Evolutionary conservation across 2,888 invertebrate species (phyloP), one percentile per base, ranked within the genome.

Genomic region (Pristionchus entomophagus): DNA sequence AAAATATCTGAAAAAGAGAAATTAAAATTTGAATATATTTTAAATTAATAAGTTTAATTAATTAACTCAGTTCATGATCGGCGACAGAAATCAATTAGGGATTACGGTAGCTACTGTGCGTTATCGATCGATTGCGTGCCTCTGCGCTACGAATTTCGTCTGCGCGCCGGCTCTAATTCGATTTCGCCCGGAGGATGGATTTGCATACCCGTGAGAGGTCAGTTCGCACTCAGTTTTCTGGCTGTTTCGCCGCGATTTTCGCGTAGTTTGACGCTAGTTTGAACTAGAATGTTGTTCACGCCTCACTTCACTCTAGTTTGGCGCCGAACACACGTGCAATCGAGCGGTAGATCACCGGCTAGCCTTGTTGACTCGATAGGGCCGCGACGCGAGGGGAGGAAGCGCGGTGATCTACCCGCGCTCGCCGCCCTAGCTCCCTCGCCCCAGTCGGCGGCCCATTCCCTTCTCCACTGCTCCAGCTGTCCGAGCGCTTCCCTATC

Each of bases 361-460:
- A 73, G 38, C 73, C 41, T n/a, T n/a, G 45, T 26, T n/a, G 73
- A 45, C 32, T 12, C n/a, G 41, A 38, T 38, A 41, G 73, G 14
- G 73, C 10, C 6, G 45, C 14, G 45, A 45, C 8, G 45, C 45
- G 14, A 73, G 73, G 41, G 65, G n/a, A 73, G 73, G 14, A 41
- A 45, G 73, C 14, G 73, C n/a, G 26, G 12, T 73, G 73, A 73
- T 73, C 73, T 73, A 73, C 73, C 69, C 41, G 10, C 73, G 73
- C 73, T 22, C 73, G 22, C 38, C 41, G n/a, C 73, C 45, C n/a
- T 29, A 1, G 19, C 10, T 73, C 73, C 8, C 65, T 65, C 5
- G 35, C 35, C 35, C 17, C 73, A n/a, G n/a, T n/a, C n/a, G n/a
- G n/a, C n/a, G n/a, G n/a, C 73, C 73, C 41, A 73, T 73, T 73